Evolutionary conservation across 2,113 vertebrate species (phyloP), one percentile per base, ranked within the genome.

Genomic region (Pachyramphus minor): DNA sequence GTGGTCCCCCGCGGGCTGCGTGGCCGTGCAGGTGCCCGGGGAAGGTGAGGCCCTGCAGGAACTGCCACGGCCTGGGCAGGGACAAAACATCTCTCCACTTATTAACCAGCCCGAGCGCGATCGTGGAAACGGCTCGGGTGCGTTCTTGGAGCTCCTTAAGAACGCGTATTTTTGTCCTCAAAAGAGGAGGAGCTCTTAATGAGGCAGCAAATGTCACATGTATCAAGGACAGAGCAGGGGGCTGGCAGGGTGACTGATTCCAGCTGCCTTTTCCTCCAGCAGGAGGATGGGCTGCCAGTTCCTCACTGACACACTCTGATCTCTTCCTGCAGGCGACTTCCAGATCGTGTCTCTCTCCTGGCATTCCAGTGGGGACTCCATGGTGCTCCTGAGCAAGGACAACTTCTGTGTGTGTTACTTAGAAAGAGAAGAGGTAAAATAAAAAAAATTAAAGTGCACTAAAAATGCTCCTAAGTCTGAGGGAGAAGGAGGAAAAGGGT

Each of bases 371-470:
- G 99, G 99, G 39, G 98, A 99, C 58, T 98, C 98, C 11, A 59
- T 99, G 89, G 96, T 97, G 13, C 98, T 99, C 24, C 87, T 99
- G 52, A 98, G 98, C 35, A 99, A 99, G 93, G 99, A 99, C 17
- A 98, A 98, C 92, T 98, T 99, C 66, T 99, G 99, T 75, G 95
- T 99, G 75, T 99, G 99, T 84, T 99, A 99, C 97, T 98, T 99
- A 94, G 99, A 99, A 60, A 96, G 96, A 97, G 81, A 97, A 30
- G 94, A 97, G 44, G 89, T 87, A 41, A 94, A 96, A 31, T 96
- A 96, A 83, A 42, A 42, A 27, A 6, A 68, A 73, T 21, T 63
- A 44, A 90, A 77, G 62, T 24, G 72, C 44, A 12, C 42, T 66
- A 75, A 56, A 68, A 63, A 55, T 2, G 28, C 41, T 81, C 15